phyloP scores from a whole-genome alignment of 64 coral and sea anemone species.

The Montipora foliosa region DNA sequence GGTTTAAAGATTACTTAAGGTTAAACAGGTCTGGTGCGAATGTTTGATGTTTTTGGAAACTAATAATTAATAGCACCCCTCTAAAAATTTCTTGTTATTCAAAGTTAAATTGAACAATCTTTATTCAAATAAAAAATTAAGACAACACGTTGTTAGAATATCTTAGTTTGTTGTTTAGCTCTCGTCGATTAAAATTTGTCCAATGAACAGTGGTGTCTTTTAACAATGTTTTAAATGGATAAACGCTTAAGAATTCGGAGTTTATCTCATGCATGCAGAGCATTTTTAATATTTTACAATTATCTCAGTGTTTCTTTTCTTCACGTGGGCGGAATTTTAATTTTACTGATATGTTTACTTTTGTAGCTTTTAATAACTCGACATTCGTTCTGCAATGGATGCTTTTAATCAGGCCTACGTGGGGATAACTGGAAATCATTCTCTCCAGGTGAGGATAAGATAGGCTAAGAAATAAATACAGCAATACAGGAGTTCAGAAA shows the following conservation, averaged over 20 bases:
- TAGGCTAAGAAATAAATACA: not conserved
- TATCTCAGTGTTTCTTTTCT: not conserved
- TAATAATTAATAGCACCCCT: not conserved
- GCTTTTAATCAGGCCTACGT: slow-evolving; percentile 18
- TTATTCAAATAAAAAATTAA: not conserved
- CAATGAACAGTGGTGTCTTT: no score
- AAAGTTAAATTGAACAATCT: not conserved
- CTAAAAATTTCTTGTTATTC: not conserved
- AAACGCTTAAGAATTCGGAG: no score
- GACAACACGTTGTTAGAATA: not conserved
- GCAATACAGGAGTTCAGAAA: not conserved
- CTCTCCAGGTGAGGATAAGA: not conserved
- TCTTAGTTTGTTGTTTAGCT: no score
- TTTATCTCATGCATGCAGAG: no score
- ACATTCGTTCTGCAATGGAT: not conserved
- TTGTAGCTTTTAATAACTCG: not conserved
- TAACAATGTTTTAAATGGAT: no score
- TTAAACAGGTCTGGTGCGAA: not conserved
- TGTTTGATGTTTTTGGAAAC: not conserved
- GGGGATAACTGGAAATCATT: not conserved
- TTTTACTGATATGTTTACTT: not conserved
- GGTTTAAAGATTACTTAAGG: no score
- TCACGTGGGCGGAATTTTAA: not conserved
- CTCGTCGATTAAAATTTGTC: no score
- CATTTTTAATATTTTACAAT: no score